A percentile compares a stretch with the other conserved stretches of the same genome.
phyloP scores from a whole-genome alignment of 2,113 vertebrate genomes.

The Urocolius indicus region DNA sequence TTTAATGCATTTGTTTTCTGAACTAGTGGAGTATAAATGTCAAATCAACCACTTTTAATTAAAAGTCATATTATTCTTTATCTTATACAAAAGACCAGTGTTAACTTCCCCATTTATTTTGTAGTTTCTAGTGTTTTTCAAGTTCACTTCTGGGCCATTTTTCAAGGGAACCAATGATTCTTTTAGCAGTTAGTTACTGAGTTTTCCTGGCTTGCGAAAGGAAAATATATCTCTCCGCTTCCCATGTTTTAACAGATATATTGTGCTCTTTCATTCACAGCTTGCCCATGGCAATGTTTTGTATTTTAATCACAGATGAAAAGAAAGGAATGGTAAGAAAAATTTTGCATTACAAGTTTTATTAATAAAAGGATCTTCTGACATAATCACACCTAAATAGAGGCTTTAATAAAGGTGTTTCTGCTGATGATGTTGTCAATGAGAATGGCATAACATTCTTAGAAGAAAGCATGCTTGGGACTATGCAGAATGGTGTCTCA shows the following conservation, averaged over 20 bases:
- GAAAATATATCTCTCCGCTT: not conserved
- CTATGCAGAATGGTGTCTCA: not conserved
- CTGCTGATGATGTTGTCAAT: not conserved
- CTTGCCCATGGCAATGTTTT: not conserved
- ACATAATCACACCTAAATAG: not conserved
- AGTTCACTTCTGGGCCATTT: not conserved
- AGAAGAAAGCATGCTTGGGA: accelerated
- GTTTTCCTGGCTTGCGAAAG: not conserved
- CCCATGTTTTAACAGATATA: not conserved
- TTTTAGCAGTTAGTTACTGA: not conserved
- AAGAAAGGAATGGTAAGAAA: not conserved
- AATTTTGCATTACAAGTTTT: not conserved
- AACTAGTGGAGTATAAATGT: not conserved
- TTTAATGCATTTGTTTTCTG: conserved; percentile 34
- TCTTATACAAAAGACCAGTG: not conserved
- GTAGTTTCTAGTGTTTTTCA: not conserved
- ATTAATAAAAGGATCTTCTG: not conserved
- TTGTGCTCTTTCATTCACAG: not conserved
- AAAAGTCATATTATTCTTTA: conserved; percentile 1
- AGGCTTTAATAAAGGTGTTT: not conserved
- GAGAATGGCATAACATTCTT: not conserved
- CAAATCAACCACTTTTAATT: conserved; percentile 24
- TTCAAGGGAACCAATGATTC: not conserved
- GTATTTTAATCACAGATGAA: not conserved
- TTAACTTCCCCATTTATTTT: not conserved